Evolutionary conservation across 2,113 vertebrate species (phyloP), one percentile per base, ranked within the genome.

Genomic region (Podarcis raffonei): DNA sequence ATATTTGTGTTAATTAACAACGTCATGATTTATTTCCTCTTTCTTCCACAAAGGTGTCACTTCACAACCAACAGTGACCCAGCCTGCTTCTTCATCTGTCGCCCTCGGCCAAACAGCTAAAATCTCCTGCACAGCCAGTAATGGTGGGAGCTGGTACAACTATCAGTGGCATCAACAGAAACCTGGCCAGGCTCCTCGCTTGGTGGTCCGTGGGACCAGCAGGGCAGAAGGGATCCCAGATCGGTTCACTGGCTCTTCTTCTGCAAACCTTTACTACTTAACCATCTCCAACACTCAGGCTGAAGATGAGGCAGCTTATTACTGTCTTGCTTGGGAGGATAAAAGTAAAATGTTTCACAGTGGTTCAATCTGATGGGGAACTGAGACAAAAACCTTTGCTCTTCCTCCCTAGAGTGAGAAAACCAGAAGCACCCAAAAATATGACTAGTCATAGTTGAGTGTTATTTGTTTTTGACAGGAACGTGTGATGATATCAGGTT

Each of bases 251-350:
- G 82, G n/a, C 1, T n/a, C n/a, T n/a, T 11, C 27, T 4, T 53
- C 27, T 72, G 5, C 1, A 5, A 42, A 42, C 39, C 5, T 5
- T 42, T 42, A 42, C 39, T 42, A 42, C 1, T 66, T 82, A 39
- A 82, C 35, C 32, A 68, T 82, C 81, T 27, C 62, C 9, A 65
- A 82, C 23, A 2, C 66, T 35, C 81, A 82, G 81, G 7, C 16
- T 25, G 83, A 89, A 25, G 83, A 89, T 7, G 83, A 89, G 32
- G 88, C 88, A 2, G 35, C 15, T 32, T 89, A 89, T 81, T 89
- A 89, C 84, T 89, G 86, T 37, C n/a, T n/a, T n/a, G n/a, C n/a
- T n/a, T n/a, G n/a, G n/a, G n/a, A n/a, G n/a, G n/a, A n/a, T n/a
- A n/a, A n/a, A n/a, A n/a, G n/a, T n/a, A n/a, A n/a, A n/a, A n/a